These are phyloP conservation scores for Phoebastria nigripes DNA, from an alignment of 2,797 vertebrate species.

Conservation along the genomic window DNA sequence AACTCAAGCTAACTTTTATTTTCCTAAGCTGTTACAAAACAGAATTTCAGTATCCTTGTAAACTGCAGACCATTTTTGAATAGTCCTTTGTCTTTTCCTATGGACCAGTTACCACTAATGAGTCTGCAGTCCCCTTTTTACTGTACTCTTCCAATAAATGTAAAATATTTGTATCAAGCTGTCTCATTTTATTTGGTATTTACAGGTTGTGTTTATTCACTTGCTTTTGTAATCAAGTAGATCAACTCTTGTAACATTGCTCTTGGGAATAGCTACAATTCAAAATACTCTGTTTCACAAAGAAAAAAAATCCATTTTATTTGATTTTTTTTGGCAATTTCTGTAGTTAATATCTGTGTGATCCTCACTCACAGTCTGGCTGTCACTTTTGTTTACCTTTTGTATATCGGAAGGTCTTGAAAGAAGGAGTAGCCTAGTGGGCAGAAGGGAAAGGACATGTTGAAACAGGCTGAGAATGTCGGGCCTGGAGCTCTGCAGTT, in stretches of 20 bases:
- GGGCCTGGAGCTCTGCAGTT: background rate
- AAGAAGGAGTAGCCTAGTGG: background rate
- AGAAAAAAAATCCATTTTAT: background rate
- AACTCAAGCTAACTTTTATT: conserved; percentile 68
- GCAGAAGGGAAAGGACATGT: background rate
- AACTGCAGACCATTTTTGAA: conserved; percentile 50
- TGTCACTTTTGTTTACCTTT: background rate
- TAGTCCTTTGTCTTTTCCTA: conserved; percentile 59
- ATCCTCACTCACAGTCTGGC: background rate
- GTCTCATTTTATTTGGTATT: conserved; percentile 47
- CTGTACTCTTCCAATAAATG: conserved; percentile 84
- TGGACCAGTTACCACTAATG: conserved; percentile 69
- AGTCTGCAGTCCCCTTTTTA: conserved; percentile 68
- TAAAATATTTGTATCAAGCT: conserved; percentile 72
- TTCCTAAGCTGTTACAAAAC: conserved; percentile 52
- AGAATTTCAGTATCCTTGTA: conserved; percentile 57
- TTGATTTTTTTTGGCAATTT: background rate
- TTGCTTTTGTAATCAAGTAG: conserved; percentile 23
- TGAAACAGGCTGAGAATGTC: background rate
- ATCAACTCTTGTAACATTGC: background rate
- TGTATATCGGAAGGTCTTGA: background rate
- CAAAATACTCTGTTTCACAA: background rate
- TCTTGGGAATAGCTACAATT: background rate
- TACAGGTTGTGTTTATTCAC: background rate
- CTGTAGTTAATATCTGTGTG: background rate